Percentiles rank a stretch among this genome's conserved stretches.
Evolutionary conservation across 2,888 invertebrate species (phyloP).

Genomic region (Drosophila formosana): DNA sequence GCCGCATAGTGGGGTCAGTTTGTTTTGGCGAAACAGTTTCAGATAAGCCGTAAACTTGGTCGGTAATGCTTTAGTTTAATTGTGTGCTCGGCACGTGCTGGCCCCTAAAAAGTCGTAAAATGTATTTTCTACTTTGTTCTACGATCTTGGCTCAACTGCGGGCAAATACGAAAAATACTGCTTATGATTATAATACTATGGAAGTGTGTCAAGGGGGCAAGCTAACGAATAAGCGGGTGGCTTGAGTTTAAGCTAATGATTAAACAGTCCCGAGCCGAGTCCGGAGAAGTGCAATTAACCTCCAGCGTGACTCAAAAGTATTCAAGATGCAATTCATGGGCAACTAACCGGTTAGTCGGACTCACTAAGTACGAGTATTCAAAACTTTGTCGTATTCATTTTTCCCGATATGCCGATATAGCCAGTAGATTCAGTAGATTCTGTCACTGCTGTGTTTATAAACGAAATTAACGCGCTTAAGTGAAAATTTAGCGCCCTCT

Average conservation of each 20-base stretch:
- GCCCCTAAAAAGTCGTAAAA: constrained; percentile 14
- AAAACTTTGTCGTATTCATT: constrained; percentile 13
- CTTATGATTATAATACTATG: constrained; percentile 17
- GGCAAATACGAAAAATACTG: neutral
- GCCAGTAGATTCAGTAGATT: constrained; percentile 17
- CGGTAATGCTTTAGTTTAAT: neutral
- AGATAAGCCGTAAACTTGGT: constrained; percentile 15
- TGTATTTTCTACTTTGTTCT: constrained; percentile 6
- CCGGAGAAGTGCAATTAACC: constrained; percentile 31
- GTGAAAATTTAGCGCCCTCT: constrained; percentile 65
- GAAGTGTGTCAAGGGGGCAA: constrained; percentile 27
- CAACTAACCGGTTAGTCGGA: constrained; percentile 45
- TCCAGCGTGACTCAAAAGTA: constrained; percentile 31
- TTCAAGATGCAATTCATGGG: constrained; percentile 29
- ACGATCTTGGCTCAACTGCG: constrained; percentile 1
- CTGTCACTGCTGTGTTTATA: constrained; percentile 53
- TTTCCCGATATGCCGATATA: constrained; percentile 17
- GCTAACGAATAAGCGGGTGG: constrained; percentile 20
- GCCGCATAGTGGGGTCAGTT: constrained; percentile 38
- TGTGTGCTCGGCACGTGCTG: constrained; percentile 21
- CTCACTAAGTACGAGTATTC: constrained; percentile 27
- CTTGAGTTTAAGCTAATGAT: constrained; percentile 11
- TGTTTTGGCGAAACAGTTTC: constrained; percentile 4
- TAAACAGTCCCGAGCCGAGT: neutral
- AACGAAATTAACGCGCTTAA: constrained; percentile 69